Conservation (phyloP, 2,888 invertebrate genomes). For the Troides oblongomaculatus region DNA sequence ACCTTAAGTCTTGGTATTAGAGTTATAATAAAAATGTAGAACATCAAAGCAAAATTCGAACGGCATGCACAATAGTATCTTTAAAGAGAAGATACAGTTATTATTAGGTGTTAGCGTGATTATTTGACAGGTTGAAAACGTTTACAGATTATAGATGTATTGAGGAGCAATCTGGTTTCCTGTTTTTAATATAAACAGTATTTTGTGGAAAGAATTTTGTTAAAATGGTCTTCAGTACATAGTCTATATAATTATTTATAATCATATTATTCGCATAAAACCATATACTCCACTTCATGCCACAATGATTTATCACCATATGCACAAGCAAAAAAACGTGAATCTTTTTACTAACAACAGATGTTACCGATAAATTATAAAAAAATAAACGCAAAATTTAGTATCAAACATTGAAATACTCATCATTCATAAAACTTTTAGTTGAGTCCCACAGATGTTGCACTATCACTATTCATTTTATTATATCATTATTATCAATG, state of each 20-base stretch:
- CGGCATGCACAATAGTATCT: conserved; percentile 67
- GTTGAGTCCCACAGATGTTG: no score
- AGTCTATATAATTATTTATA: not conserved
- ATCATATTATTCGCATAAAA: not conserved
- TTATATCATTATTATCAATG: no score
- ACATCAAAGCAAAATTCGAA: conserved; percentile 45
- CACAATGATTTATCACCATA: not conserved
- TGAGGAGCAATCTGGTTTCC: conserved; percentile 77
- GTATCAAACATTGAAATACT: no score
- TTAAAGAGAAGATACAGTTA: conserved; percentile 69
- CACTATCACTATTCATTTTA: no score
- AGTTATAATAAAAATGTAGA: conserved; percentile 30
- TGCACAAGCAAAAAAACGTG: not conserved
- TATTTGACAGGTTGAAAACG: conserved; percentile 80
- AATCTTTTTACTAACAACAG: conserved; percentile 19
- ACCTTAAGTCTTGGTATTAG: conserved; percentile 37
- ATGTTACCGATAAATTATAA: conserved; percentile 24
- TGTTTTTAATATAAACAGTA: conserved; percentile 72
- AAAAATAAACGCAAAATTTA: not conserved
- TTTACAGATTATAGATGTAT: conserved; percentile 73
- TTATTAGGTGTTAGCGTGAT: conserved; percentile 77
- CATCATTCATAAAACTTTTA: no score
- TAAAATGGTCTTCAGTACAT: conserved; percentile 25
- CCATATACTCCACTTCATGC: not conserved
- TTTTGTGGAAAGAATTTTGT: conserved; percentile 57